A percentile compares a stretch with the other conserved stretches of the same genome.
These are phyloP conservation scores for Gephyroberyx darwinii DNA, from an alignment of 2,797 vertebrate genomes.

Conservation along the genomic window DNA sequence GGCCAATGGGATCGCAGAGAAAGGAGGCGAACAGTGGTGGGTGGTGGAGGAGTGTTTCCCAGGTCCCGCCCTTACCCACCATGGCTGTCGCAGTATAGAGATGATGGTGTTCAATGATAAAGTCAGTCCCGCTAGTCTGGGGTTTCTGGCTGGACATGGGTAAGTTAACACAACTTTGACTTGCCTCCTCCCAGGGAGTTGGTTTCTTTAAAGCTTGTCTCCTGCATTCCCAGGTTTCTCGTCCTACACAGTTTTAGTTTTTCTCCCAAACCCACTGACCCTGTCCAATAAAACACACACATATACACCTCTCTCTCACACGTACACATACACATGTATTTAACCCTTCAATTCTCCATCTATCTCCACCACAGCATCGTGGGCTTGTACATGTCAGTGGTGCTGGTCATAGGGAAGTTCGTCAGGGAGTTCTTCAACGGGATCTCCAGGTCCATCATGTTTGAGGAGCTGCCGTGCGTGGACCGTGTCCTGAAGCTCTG, in stretches of 20 bases:
- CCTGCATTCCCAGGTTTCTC: too few relatives aligned
- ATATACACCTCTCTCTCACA: not conserved
- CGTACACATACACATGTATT: not conserved
- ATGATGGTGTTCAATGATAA: conserved; percentile 84
- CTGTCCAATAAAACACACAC: too few relatives aligned
- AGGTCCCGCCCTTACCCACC: conserved; percentile 28
- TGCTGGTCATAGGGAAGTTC: conserved; percentile 84
- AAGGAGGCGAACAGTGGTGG: conserved; percentile 80
- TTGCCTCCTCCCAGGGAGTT: not conserved
- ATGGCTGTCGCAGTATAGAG: conserved; percentile 80
- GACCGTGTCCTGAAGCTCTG: conserved; percentile 84
- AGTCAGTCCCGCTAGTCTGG: conserved; percentile 86
- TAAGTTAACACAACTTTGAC: conserved; percentile 51
- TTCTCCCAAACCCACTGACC: too few relatives aligned
- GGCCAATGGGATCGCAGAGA: conserved; percentile 46
- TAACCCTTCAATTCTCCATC: not conserved
- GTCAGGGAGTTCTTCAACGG: conserved; percentile 85
- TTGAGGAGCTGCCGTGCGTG: conserved; percentile 83
- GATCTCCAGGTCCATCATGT: conserved; percentile 85
- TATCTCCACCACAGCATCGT: conserved; percentile 70
- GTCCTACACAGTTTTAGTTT: too few relatives aligned
- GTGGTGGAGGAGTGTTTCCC: conserved; percentile 80
- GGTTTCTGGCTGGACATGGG: conserved; percentile 86
- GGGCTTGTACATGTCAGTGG: conserved; percentile 84
- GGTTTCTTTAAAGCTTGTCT: too few relatives aligned